Conservation (phyloP, 1,140 invertebrate species). For the Papilio glaucus region DNA sequence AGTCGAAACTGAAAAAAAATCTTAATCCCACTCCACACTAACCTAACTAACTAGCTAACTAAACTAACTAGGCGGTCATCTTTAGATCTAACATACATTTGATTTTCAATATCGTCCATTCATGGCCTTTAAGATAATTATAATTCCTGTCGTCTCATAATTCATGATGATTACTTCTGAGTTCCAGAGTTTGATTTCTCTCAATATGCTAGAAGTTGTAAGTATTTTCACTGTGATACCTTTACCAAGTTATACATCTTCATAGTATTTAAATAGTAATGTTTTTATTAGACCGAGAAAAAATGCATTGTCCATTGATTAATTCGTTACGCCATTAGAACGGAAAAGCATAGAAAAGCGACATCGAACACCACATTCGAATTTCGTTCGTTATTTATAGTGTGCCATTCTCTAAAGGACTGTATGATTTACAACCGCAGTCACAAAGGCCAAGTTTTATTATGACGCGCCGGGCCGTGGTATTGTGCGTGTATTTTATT, state of each 20-base stretch:
- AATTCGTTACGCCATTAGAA: conserved; percentile 72
- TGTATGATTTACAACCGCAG: conserved; percentile 76
- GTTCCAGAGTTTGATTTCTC: neutral
- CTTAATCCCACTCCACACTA: too few relatives aligned
- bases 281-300: conserved; percentile 48
- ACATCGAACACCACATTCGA: conserved; percentile 59
- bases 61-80: too few relatives aligned
- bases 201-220: neutral
- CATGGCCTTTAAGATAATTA: too few relatives aligned
- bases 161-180: neutral
- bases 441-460: conserved; percentile 78
- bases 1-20: neutral
- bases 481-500: conserved; percentile 79
- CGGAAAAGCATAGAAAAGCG: conserved; percentile 62
- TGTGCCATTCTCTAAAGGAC: conserved; percentile 76
- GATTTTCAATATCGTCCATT: too few relatives aligned
- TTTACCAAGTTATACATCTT: conserved; percentile 41
- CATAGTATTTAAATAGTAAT: conserved; percentile 41
- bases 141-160: too few relatives aligned
- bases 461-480: conserved; percentile 77
- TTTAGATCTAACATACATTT: too few relatives aligned
- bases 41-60: too few relatives aligned
- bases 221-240: neutral
- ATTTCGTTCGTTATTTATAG: conserved; percentile 79
- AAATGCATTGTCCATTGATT: conserved; percentile 68